Conservation (phyloP, 2,797 vertebrate species). For the Sphenodon punctatus region DNA sequence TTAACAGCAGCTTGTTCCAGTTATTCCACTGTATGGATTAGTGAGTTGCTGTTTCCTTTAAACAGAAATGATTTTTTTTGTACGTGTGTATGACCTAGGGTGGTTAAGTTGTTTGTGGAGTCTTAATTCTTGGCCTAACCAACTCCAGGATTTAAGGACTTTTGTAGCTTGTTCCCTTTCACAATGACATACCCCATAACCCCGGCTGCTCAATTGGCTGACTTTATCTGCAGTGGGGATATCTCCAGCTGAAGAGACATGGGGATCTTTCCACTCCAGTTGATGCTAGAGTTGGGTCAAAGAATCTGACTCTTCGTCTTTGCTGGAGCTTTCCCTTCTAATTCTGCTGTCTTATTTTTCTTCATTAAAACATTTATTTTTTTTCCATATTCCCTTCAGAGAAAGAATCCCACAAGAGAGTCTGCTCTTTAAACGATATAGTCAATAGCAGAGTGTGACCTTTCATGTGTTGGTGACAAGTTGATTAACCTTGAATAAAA, state of each 20-base stretch:
- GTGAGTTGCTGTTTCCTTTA: no score
- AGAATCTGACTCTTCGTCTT: neutral
- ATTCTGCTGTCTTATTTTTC: conserved; percentile 45
- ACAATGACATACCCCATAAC: neutral
- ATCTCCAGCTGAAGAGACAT: neutral
- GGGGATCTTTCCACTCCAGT: neutral
- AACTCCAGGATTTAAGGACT: neutral
- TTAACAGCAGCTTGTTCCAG: no score
- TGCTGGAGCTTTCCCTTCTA: conserved; percentile 25
- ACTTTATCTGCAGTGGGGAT: neutral
- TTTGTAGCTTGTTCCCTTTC: neutral
- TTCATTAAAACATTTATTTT: conserved; percentile 63
- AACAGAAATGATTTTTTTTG: no score
- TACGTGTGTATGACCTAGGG: no score
- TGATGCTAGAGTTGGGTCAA: neutral
- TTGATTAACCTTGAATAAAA: conserved; percentile 30
- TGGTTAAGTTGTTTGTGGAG: no score
- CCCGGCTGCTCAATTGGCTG: no score
- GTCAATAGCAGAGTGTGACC: conserved; percentile 34
- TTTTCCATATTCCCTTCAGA: conserved; percentile 33
- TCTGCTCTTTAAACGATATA: conserved; percentile 38
- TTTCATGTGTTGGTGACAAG: conserved; percentile 27
- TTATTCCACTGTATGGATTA: no score
- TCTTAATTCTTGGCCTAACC: neutral
- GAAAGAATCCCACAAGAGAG: conserved; percentile 45